Evolutionary conservation across 2,797 vertebrate genomes (phyloP).

Genomic region (Danio choprae): DNA sequence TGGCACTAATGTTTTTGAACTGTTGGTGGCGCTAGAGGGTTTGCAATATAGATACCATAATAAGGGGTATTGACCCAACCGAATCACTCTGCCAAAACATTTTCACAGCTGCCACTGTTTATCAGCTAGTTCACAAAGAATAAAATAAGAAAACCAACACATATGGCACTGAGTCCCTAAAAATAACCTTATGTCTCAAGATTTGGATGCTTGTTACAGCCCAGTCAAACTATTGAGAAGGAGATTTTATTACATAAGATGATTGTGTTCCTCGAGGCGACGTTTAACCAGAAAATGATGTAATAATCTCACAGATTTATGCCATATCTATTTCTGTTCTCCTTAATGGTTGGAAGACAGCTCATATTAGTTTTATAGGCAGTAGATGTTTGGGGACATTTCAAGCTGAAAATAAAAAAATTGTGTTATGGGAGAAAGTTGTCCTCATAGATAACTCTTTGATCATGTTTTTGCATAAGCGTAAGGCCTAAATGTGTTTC

Average conservation of each 20-base stretch:
- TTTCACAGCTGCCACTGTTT: constrained; percentile 2
- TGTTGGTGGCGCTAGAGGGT: background rate
- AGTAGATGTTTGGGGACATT: background rate
- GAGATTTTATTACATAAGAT: constrained; percentile 2
- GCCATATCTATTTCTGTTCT: background rate
- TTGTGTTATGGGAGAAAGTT: background rate
- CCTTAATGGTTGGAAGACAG: background rate
- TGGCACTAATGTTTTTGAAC: background rate
- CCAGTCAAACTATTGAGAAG: constrained; percentile 1
- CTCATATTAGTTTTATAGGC: background rate
- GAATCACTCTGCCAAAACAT: background rate
- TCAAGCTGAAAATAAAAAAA: background rate
- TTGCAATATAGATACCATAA: background rate
- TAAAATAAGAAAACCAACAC: constrained; percentile 5
- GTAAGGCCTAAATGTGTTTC: background rate
- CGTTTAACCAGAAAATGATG: background rate
- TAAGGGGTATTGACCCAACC: background rate
- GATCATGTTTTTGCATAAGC: background rate
- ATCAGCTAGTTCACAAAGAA: background rate
- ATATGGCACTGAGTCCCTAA: background rate
- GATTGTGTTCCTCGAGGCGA: constrained; percentile 1
- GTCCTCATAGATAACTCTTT: background rate
- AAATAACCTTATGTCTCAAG: background rate
- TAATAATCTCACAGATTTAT: constrained; percentile 6
- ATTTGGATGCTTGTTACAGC: constrained; percentile 10